Base-by-base conservation (phyloP, 2,797 vertebrate species). In the Meda fulgida region DNA sequence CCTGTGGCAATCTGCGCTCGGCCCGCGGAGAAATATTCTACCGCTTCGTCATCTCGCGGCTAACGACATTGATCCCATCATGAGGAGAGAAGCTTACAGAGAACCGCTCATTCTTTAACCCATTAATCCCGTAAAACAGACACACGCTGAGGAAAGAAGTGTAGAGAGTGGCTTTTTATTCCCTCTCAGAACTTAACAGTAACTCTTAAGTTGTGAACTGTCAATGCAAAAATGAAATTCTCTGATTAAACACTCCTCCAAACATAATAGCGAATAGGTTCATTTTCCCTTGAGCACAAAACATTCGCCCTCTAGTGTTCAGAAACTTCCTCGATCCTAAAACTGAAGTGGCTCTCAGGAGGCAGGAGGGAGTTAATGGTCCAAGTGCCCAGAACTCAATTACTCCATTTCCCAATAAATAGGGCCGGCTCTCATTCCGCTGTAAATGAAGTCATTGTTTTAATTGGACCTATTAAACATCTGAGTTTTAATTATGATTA, bases 381-480 rank as follows among this genome's bases (percentile, higher is more conserved):
- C 55, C 67, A 70, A 84, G 66, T 75, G 51, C 71, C 81, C 80
- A 87, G 87, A 88, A 93, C 91, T 93, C 93, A 91, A 92, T 94
- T 91, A 93, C 88, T 88, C 86, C 90, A 48, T 60, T 87, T 89
- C 85, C 92, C 92, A 93, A 94, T 94, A 94, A 95, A 95, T 91
- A 93, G 76, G 69, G 84, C 84, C 38, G 23, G 23, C 66, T 88
- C 87, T 94, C 94, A 94, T 96, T 94, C 93, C 92, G 92, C 91
- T 92, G 90, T 92, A 95, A 94, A 96, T 93, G 91, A 95, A 96
- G 94, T 91, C 94, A 94, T 93, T 95, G 93, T 95, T 96, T 95
- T 96, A 96, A 97, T 95, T 96, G 94, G 92, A 91, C 93, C 95
- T 94, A 94, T 96, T 96, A 96, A 96, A 94, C 83, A 60, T 87